Evolutionary conservation across 2,797 vertebrate species (phyloP), one percentile per base, ranked within the genome.

Genomic region (Malurus splendens): DNA sequence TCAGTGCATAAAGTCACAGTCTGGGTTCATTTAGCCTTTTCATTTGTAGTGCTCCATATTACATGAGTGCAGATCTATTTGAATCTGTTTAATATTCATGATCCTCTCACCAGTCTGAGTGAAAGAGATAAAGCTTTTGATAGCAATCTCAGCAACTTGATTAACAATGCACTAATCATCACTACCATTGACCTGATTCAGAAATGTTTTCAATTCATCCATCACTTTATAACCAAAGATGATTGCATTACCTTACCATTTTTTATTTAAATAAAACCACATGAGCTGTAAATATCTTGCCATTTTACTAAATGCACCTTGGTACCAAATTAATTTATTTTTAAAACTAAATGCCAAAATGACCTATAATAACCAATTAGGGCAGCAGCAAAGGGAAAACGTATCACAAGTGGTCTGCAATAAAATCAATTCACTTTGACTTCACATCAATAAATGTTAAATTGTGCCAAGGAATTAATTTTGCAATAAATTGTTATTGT

Each of bases 101-200:
- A 98, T 96, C 95, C 96, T 96, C 96, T 97, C 96, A 97, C 97
- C 94, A 98, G 96, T 95, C 96, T 96, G 95, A 97, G 96, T 96
- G 95, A 97, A 97, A 96, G 96, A 97, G 96, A 96, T 97, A 97
- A 97, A 97, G 97, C 97, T 96, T 98, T 97, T 97, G 97, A 98
- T 97, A 96, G 97, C 97, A 97, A 97, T 98, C 97, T 97, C 95
- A 97, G 96, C 97, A 97, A 97, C 97, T 96, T 98, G 97, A 98
- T 98, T 98, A 98, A 98, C 97, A 97, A 98, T 98, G 96, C 97
- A 96, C 98, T 98, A 98, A 98, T 98, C 97, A 98, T 97, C 97
- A 95, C 96, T 96, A 97, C 97, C 95, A 98, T 97, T 97, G 97
- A 98, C 97, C 98, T 98, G 98, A 98, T 98, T 98, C 96, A 97